Evolutionary conservation across 2,113 vertebrate genomes (phyloP).

Genomic region (Aldabrachelys gigantea): DNA sequence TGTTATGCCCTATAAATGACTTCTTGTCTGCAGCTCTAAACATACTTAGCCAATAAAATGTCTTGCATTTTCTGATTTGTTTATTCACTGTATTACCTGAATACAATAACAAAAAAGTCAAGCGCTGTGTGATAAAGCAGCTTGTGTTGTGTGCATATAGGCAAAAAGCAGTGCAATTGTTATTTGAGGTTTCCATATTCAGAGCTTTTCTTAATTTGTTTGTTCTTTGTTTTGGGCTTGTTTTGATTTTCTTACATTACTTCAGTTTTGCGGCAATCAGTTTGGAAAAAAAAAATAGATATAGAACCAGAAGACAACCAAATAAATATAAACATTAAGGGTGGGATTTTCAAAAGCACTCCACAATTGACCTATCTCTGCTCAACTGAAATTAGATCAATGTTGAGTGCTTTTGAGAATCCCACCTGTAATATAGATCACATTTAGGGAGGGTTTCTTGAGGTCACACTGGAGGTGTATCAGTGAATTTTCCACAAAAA

Average conservation of each 20-base stretch:
- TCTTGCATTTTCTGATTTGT: slow-evolving; percentile 52
- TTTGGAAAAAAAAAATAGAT: background rate
- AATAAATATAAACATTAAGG: background rate
- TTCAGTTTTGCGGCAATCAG: background rate
- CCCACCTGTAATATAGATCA: background rate
- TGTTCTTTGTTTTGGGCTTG: background rate
- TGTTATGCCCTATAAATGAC: background rate
- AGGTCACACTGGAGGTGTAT: background rate
- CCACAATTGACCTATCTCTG: background rate
- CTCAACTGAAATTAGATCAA: background rate
- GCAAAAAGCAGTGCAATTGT: fast-evolving
- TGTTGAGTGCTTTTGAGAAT: background rate
- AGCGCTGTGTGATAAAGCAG: slow-evolving; percentile 42
- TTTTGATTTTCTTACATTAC: background rate
- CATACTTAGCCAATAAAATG: background rate
- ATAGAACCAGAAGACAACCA: background rate
- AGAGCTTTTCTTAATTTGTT: background rate
- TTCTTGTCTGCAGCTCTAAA: background rate
- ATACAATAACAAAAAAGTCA: slow-evolving; percentile 43
- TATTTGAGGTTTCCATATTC: background rate
- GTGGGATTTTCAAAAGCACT: background rate
- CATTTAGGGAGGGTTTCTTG: background rate
- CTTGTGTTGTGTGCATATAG: background rate
- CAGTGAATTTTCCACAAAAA: background rate
- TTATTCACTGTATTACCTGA: slow-evolving; percentile 55